Base-by-base conservation (phyloP, 1,140 invertebrate genomes). In the Calephelis virginiensis region DNA sequence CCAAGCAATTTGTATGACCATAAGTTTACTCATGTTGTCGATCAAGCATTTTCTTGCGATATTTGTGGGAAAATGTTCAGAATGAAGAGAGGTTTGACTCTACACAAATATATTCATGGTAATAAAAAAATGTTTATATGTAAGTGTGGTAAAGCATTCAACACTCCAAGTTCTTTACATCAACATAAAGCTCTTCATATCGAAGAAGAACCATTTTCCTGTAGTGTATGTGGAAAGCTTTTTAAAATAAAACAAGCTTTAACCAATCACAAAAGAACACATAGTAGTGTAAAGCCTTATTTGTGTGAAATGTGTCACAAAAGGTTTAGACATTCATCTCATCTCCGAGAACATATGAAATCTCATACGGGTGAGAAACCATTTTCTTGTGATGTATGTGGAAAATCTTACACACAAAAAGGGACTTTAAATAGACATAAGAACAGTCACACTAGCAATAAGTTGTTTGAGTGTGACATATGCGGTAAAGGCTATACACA, bases 31-130 rank as follows among this genome's bases (percentile, higher is more conserved):
- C 63, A 64, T 56, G 50, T 17, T 11, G 37, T n/a, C 6, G 63
- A 48, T 10, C 49, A 64, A 64, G 37, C 63, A 13, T 50, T 50
- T 37, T 13, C 47, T 11, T 64, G 63, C 53, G 47, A 64, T 10
- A 14, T 64, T n/a, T 64, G 63, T 17, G 17, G 13, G 6, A 64
- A 64, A 40, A 64, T 50, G 40, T 64, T 64, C 38, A 40, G 12
- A 13, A 37, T 50, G 13, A 40, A 12, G 10, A 40, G 63, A 37
- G 48, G 49, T 50, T 37, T 64, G 12, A 64, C 48, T 28, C 38
- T 48, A 50, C 63, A 64, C 37, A 64, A 40, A 50, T 40, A 28
- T 40, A 40, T 40, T 10, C 63, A 64, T 53, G 9, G 14, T 64
- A 28, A 49, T 28, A 49, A 8, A 6, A 64, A 40, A 53, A 47